Conservation (phyloP, 53 echinoderm and acorn worm species). For the Astropecten irregularis region DNA sequence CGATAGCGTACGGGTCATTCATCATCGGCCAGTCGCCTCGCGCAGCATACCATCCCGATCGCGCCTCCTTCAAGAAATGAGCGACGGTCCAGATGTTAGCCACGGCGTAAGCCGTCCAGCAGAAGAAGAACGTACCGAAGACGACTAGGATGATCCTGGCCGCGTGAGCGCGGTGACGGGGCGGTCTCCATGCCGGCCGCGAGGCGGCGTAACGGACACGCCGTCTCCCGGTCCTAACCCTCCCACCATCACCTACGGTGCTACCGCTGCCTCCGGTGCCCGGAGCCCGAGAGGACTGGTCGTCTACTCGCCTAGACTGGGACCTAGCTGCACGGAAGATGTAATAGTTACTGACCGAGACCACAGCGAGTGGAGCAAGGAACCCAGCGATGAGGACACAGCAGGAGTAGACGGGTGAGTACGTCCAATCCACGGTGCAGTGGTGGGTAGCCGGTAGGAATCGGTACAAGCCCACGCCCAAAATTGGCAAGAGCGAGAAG, state of each 20-base stretch:
- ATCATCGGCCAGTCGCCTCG: not conserved
- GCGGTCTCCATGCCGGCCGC: slow-evolving; percentile 14
- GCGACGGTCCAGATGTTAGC: slow-evolving; percentile 12
- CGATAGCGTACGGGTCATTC: not conserved
- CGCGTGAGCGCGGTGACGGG: slow-evolving; percentile 19
- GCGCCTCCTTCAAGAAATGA: not conserved
- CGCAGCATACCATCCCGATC: not conserved
- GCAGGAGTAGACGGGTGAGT: slow-evolving; percentile 4
- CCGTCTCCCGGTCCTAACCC: not conserved
- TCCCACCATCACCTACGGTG: not conserved
- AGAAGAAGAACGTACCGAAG: slow-evolving; percentile 41
- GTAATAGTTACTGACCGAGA: slow-evolving; percentile 1
- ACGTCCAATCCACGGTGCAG: slow-evolving; percentile 22
- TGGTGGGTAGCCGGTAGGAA: slow-evolving; percentile 40
- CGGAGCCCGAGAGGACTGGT: not conserved
- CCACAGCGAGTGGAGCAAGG: not conserved
- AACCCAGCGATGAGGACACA: not conserved
- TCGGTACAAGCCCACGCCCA: slow-evolving; percentile 36
- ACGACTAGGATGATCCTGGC: slow-evolving; percentile 23
- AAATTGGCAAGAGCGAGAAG: slow-evolving; percentile 22
- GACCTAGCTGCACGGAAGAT: slow-evolving; percentile 33
- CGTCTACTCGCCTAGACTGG: slow-evolving; percentile 5
- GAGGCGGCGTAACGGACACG: not conserved
- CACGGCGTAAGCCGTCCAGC: slow-evolving; percentile 27
- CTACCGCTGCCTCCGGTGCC: not conserved